phyloP scores from a whole-genome alignment of 1,140 invertebrate genomes.

The Lepeophtheirus salmonis region DNA sequence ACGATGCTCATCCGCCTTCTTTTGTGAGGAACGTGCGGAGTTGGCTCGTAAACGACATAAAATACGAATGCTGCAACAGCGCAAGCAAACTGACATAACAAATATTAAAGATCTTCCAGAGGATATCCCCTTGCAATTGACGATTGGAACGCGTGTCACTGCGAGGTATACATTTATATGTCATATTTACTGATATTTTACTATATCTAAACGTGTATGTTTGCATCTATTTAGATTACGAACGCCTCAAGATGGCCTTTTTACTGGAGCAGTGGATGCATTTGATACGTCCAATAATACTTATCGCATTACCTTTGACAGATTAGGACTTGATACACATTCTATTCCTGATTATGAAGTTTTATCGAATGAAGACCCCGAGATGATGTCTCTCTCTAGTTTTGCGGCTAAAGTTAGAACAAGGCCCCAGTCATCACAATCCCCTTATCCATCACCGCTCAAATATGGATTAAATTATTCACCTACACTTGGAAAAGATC shows the following conservation, averaged over 20 bases:
- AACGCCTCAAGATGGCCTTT: slow-evolving; percentile 86
- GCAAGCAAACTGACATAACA: slow-evolving; percentile 59
- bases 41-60: slow-evolving; percentile 73
- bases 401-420: slow-evolving; percentile 63
- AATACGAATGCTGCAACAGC: slow-evolving; percentile 79
- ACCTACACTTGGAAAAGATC: slow-evolving; percentile 34
- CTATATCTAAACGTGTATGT: background rate
- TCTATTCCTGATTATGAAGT: slow-evolving; percentile 94
- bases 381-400: slow-evolving; percentile 67
- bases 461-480: slow-evolving; percentile 23
- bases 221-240: slow-evolving; percentile 37
- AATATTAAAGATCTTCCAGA: slow-evolving; percentile 75
- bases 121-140: slow-evolving; percentile 84
- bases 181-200: background rate
- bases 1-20: slow-evolving; percentile 80
- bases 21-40: slow-evolving; percentile 77
- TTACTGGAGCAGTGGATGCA: slow-evolving; percentile 79
- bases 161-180: slow-evolving; percentile 30
- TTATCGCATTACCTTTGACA: slow-evolving; percentile 92
- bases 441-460: slow-evolving; percentile 19
- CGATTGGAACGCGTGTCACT: slow-evolving; percentile 89
- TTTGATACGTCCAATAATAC: slow-evolving; percentile 91
- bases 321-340: slow-evolving; percentile 76
- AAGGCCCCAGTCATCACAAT: slow-evolving; percentile 36
- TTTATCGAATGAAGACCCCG: slow-evolving; percentile 32